Conservation (phyloP, 2,113 vertebrate species). For the Phaetusa simplex region DNA sequence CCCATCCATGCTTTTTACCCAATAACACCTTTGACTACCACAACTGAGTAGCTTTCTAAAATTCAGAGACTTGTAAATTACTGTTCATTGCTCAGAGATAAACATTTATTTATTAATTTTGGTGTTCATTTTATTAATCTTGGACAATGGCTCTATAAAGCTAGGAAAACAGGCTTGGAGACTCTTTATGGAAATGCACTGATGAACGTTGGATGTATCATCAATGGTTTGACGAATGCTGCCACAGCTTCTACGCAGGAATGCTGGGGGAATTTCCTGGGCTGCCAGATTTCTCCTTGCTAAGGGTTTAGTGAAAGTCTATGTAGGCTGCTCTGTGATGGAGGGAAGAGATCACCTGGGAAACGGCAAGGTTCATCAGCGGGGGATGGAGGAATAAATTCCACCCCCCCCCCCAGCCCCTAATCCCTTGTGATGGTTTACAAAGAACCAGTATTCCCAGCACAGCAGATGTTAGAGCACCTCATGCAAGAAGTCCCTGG, state of each 20-base stretch:
- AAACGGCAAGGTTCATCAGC: not conserved
- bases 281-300: not conserved
- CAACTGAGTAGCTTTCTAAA: not conserved
- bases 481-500: not conserved
- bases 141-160: not conserved
- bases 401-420: too few relatives aligned
- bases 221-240: not conserved
- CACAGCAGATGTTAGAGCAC: not conserved
- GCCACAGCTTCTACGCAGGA: rapidly evolving
- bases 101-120: not conserved
- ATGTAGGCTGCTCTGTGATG: rapidly evolving
- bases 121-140: not conserved
- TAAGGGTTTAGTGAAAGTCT: not conserved
- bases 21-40: not conserved
- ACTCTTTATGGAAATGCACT: not conserved
- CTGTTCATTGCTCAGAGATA: not conserved
- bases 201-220: not conserved
- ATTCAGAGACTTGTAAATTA: not conserved
- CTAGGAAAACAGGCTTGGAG: not conserved
- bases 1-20: not conserved
- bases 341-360: not conserved
- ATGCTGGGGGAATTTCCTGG: not conserved
- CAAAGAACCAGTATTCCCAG: not conserved
- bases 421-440: not conserved
- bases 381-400: not conserved